phyloP scores from a whole-genome alignment of 2,113 vertebrate species.

The Bolborhynchus lineola region DNA sequence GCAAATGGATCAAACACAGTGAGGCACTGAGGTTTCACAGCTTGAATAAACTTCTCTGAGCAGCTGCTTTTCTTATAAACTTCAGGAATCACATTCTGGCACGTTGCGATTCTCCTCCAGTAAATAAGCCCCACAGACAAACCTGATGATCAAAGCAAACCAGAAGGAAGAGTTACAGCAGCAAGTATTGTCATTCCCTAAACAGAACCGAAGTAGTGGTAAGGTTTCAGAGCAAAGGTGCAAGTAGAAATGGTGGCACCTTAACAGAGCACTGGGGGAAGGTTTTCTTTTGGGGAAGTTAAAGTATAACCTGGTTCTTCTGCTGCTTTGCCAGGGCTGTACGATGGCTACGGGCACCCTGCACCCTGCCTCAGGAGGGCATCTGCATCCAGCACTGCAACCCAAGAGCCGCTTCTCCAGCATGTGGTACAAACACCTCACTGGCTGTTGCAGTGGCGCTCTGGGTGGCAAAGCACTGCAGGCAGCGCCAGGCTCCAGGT shows the following conservation, averaged over 20 bases:
- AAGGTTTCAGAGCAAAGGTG: neutral
- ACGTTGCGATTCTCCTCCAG: slow-evolving; percentile 69
- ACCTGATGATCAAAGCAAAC: slow-evolving; percentile 45
- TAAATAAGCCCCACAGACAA: slow-evolving; percentile 69
- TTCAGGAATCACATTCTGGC: slow-evolving; percentile 76
- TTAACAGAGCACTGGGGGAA: neutral
- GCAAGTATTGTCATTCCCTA: neutral
- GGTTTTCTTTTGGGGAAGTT: neutral
- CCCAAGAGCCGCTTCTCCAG: neutral
- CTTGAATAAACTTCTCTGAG: neutral
- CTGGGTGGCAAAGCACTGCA: neutral
- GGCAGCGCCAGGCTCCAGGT: neutral
- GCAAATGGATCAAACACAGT: neutral
- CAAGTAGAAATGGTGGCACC: neutral
- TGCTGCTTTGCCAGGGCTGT: neutral
- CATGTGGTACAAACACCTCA: accelerated
- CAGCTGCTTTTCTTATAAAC: slow-evolving; percentile 74
- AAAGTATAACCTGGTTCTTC: neutral
- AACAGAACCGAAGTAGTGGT: neutral
- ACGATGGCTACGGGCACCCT: accelerated
- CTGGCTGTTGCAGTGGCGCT: neutral
- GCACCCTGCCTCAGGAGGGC: neutral
- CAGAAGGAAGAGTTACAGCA: neutral
- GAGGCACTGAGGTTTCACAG: neutral
- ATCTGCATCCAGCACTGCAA: neutral